A percentile compares a stretch with the other conserved stretches of the same genome.
Evolutionary conservation across 2,888 invertebrate genomes (phyloP).

Genomic region (Lithophane semibrunnea): DNA sequence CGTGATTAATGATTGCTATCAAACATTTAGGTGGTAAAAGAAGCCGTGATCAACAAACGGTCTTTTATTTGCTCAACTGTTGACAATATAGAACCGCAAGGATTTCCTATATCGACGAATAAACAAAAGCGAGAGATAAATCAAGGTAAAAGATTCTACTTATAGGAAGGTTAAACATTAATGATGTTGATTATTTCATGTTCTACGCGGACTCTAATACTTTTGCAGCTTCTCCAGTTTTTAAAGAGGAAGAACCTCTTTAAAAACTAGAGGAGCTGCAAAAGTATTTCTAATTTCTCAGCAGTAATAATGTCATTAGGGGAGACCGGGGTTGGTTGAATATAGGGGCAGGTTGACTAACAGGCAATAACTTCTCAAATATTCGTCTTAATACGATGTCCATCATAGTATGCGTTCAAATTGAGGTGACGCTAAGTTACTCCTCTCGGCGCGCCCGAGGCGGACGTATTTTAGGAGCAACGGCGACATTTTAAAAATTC

Average conservation of each 20-base stretch:
- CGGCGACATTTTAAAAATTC: too few relatives aligned
- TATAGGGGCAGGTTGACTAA: too few relatives aligned
- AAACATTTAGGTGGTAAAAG: slow-evolving; percentile 46
- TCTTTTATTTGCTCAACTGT: slow-evolving; percentile 51
- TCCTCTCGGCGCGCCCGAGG: too few relatives aligned
- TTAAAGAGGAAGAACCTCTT: neutral
- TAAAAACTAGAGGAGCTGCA: neutral
- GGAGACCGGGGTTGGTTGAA: too few relatives aligned
- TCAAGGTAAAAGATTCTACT: slow-evolving; percentile 59
- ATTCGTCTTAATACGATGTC: too few relatives aligned
- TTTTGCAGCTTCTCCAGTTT: too few relatives aligned
- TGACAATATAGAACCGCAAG: slow-evolving; percentile 63
- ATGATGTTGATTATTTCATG: slow-evolving; percentile 24
- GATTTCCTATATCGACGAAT: slow-evolving; percentile 64
- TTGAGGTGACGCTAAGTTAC: too few relatives aligned
- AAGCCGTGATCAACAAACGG: slow-evolving; percentile 48
- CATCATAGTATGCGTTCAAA: too few relatives aligned
- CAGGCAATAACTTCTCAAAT: too few relatives aligned
- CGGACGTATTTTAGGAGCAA: too few relatives aligned
- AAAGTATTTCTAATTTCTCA: neutral
- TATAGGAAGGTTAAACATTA: slow-evolving; percentile 42
- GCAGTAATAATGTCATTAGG: neutral
- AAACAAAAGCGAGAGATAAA: slow-evolving; percentile 59
- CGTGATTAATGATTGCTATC: slow-evolving; percentile 35
- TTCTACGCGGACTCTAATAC: neutral